Evolutionary conservation across 2,888 invertebrate genomes (phyloP), one percentile per base, ranked within the genome.

Genomic region (Nipponacmea schrenckii): DNA sequence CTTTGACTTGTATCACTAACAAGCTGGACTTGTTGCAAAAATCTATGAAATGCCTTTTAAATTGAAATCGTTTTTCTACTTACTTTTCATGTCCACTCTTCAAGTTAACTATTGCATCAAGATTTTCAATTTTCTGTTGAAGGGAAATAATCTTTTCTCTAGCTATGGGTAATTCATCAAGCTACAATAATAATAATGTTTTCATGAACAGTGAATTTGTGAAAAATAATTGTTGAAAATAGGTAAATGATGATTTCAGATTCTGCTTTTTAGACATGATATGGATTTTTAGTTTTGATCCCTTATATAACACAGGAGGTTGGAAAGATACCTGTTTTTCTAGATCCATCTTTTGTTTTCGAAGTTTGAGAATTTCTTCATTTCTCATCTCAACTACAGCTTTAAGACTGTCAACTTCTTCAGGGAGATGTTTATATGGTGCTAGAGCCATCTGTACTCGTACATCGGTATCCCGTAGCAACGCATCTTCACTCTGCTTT

Each of bases 331-430:
- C 93, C 85, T 94, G 94, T 44, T 92, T 92, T 62, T 92, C 90
- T 69, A 94, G 91, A 81, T 94, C 93, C 62, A 81, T 78, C 69
- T 88, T 89, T 73, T 86, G 81, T 93, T 77, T 82, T 70, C 89
- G 92, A 66, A 97, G 90, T 24, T 94, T 93, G 0, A 93, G 93
- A 84, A 96, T 92, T 90, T 97, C 96, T 31, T 93, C 93, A 86
- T 95, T 95, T 84, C 95, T 94, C 85, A 97, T 91, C 82, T 97
- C 97, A 74, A 97, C 91, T 3, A 97, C 97, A 50, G 94, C 93
- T 77, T 95, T 92, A 74, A 97, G 90, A 24, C 96, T 96, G 80
- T 94, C 93, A 1, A 94, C 93, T 89, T 95, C 94, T 74, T 93
- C 93, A 81, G 93, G 91, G 62, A 94, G 84, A 74, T 87, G 80